Conservation (phyloP, 2,888 invertebrate species). For the Phragmatobia fuliginosa region DNA sequence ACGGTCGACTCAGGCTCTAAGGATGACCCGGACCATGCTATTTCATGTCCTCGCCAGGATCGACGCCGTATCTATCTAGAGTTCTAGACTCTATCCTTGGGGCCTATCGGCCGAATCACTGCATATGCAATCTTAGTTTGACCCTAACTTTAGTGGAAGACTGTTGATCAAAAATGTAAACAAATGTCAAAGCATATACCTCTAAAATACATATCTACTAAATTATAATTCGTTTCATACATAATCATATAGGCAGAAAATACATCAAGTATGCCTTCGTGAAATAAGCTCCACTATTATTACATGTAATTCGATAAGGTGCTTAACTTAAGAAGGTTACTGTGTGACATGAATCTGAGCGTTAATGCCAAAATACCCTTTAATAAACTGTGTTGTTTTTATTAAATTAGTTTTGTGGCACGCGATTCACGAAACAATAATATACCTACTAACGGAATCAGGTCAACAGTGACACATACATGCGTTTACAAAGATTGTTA, state of each 20-base stretch:
- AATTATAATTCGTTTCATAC: not conserved
- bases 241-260: not conserved
- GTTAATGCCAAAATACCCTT: constrained; percentile 80
- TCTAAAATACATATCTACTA: not conserved
- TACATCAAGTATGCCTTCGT: constrained; percentile 25
- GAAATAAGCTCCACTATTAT: constrained; percentile 47
- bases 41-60: too few relatives aligned
- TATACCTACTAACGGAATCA: constrained; percentile 61
- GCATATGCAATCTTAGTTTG: too few relatives aligned
- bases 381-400: constrained; percentile 82
- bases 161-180: not conserved
- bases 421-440: constrained; percentile 78
- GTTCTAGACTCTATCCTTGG: too few relatives aligned
- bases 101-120: too few relatives aligned
- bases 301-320: constrained; percentile 64
- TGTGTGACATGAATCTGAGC: constrained; percentile 64
- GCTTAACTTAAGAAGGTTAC: constrained; percentile 66
- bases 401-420: constrained; percentile 82
- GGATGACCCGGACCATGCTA: too few relatives aligned
- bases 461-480: constrained; percentile 68
- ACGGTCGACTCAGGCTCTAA: too few relatives aligned
- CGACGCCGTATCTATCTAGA: too few relatives aligned
- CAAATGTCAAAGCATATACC: not conserved
- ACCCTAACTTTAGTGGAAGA: too few relatives aligned
- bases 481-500: constrained; percentile 34